phyloP scores from a whole-genome alignment of 2,113 vertebrate species.

The Rattus rattus region DNA sequence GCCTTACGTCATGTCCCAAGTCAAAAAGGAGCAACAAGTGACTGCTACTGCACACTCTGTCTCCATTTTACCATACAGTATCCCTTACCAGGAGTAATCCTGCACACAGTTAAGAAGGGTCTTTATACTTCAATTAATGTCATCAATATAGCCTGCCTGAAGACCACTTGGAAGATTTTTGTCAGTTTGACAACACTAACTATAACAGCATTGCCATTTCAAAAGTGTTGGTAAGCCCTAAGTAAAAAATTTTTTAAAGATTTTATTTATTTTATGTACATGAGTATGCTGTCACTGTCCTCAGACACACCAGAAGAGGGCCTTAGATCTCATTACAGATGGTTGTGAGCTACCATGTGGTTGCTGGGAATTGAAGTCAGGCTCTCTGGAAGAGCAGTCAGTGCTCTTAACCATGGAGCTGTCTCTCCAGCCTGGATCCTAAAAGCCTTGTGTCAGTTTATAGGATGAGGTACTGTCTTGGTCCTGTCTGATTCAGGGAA shows the following conservation, averaged over 20 bases:
- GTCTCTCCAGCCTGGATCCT: too few species aligned
- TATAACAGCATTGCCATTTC: constrained; percentile 23
- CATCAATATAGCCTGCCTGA: too few species aligned
- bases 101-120: neutral
- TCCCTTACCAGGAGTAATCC: neutral
- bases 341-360: too few species aligned
- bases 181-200: neutral
- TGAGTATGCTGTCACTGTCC: too few species aligned
- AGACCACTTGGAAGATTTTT: neutral
- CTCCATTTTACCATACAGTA: too few species aligned
- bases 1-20: neutral
- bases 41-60: neutral
- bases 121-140: neutral
- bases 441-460: neutral
- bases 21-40: neutral
- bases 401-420: too few species aligned
- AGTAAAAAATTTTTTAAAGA: neutral
- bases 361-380: too few species aligned
- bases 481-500: neutral
- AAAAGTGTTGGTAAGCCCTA: neutral
- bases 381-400: too few species aligned
- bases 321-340: too few species aligned
- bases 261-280: too few species aligned
- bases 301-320: too few species aligned
- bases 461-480: constrained; percentile 25